Evolutionary conservation across 2,888 invertebrate genomes (phyloP).

Genomic region (Orchestes rusci): DNA sequence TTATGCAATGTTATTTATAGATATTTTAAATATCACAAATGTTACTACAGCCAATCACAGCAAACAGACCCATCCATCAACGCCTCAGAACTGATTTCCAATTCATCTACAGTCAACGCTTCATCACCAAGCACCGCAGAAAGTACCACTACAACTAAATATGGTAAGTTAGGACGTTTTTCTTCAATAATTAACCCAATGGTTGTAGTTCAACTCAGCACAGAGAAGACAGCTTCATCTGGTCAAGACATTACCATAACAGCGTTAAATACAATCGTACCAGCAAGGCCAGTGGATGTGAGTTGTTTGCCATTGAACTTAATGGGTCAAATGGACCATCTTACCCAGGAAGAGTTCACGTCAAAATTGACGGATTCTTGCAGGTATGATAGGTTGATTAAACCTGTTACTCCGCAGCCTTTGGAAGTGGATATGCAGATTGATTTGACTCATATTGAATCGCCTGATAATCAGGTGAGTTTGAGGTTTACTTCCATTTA

Average conservation of each 20-base stretch:
- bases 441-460: constrained; percentile 77
- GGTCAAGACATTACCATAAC: too few species aligned
- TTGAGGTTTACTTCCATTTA: too few species aligned
- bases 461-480: constrained; percentile 65
- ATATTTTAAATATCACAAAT: background rate
- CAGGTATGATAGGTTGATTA: constrained; percentile 66
- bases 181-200: too few species aligned
- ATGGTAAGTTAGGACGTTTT: too few species aligned
- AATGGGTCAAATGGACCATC: constrained; percentile 41
- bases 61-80: background rate
- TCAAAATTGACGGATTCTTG: constrained; percentile 64
- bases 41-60: background rate
- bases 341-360: constrained; percentile 67
- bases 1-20: too few species aligned
- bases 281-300: constrained; percentile 20
- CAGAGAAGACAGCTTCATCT: too few species aligned
- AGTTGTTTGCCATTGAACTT: constrained; percentile 19
- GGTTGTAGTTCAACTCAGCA: too few species aligned
- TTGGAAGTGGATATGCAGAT: constrained; percentile 68
- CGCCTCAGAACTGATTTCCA: background rate
- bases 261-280: too few species aligned
- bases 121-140: too few species aligned
- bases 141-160: too few species aligned
- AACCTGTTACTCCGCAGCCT: constrained; percentile 58
- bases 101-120: too few species aligned